These are phyloP conservation scores for Theropithecus gelada DNA, from an alignment of 2,113 vertebrate genomes.

Conservation along the genomic window DNA sequence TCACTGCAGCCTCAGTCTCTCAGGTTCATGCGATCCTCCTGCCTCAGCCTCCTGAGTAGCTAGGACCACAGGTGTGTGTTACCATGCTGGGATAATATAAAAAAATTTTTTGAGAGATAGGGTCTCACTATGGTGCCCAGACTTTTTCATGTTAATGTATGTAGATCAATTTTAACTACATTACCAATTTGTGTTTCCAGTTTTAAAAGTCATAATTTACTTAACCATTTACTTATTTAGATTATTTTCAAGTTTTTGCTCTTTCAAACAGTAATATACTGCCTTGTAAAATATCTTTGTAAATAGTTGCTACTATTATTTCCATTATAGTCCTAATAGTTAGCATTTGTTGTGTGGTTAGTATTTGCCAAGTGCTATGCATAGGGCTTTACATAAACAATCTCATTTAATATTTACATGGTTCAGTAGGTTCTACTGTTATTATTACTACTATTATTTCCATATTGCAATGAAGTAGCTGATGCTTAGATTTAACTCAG, in stretches of 20 bases:
- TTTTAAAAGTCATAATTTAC: not conserved
- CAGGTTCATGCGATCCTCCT: too few species aligned
- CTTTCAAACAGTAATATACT: not conserved
- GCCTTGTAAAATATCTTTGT: not conserved
- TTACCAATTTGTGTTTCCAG: not conserved
- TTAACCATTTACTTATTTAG: not conserved
- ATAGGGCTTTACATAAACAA: not conserved
- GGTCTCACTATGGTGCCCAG: too few species aligned
- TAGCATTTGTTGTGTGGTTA: not conserved
- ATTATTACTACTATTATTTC: not conserved
- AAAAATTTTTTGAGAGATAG: too few species aligned
- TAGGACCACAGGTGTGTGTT: too few species aligned
- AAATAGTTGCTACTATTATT: not conserved
- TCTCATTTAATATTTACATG: not conserved
- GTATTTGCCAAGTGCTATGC: not conserved
- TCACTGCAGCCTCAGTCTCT: too few species aligned
- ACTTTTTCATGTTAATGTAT: not conserved
- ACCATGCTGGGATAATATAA: too few species aligned
- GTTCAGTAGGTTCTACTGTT: not conserved
- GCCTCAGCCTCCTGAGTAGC: too few species aligned
- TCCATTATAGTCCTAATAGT: not conserved
- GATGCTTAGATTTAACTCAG: not conserved
- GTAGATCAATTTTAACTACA: not conserved
- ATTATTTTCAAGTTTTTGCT: not conserved
- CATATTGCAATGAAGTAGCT: not conserved